A percentile compares a stretch with the other conserved stretches of the same genome.
These are phyloP conservation scores for Lepisosteus osseus DNA, from an alignment of 2,113 vertebrate genomes.

Conservation along the genomic window DNA sequence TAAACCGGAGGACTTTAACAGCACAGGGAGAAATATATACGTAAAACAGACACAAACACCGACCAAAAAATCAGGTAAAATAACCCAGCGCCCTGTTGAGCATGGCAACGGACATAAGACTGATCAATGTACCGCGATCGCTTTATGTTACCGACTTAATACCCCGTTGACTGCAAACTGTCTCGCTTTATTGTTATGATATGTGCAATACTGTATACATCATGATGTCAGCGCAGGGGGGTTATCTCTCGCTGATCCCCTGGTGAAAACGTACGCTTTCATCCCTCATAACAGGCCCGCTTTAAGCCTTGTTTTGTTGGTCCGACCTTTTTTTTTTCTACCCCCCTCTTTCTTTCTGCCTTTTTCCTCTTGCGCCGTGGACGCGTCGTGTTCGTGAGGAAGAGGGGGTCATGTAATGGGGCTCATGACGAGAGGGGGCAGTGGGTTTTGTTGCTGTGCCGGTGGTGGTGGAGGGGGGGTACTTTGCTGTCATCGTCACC, in stretches of 20 bases:
- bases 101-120: neutral
- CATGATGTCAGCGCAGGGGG: neutral
- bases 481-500: too few species aligned
- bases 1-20: conserved; percentile 15
- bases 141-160: neutral
- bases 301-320: too few species aligned
- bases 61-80: neutral
- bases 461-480: too few species aligned
- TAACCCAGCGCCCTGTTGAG: neutral
- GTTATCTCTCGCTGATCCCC: neutral
- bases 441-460: too few species aligned
- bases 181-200: neutral
- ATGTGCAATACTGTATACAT: neutral
- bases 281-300: neutral
- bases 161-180: neutral
- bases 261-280: neutral
- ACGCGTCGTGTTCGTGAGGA: too few species aligned
- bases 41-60: neutral
- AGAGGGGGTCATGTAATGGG: too few species aligned
- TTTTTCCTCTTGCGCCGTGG: too few species aligned
- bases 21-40: neutral
- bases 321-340: too few species aligned
- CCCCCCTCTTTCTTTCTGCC: too few species aligned
- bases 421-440: too few species aligned
- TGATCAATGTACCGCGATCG: neutral